A percentile compares a stretch with the other conserved stretches of the same genome.
These are phyloP conservation scores for Pangasius sanitwongsei DNA, from an alignment of 2,797 vertebrate genomes.

Conservation along the genomic window DNA sequence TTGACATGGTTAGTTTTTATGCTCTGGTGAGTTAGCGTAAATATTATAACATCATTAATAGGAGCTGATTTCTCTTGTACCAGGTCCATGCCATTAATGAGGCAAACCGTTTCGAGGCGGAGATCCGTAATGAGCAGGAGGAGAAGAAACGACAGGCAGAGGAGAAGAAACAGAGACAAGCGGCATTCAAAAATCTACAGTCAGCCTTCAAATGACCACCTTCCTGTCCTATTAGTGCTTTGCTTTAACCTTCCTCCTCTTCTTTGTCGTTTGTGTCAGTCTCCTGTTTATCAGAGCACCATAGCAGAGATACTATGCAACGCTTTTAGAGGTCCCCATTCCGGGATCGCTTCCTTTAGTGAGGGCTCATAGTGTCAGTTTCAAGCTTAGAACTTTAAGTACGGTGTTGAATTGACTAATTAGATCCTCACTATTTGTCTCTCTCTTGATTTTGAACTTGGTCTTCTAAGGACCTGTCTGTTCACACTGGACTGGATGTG, in stretches of 20 bases:
- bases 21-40: neutral
- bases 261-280: slow-evolving; percentile 20
- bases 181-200: slow-evolving; percentile 90
- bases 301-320: slow-evolving; percentile 60
- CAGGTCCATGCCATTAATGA: slow-evolving; percentile 90
- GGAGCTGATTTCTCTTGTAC: slow-evolving; percentile 11
- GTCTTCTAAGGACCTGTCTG: slow-evolving; percentile 34
- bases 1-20: neutral
- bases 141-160: slow-evolving; percentile 89
- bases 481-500: slow-evolving; percentile 46
- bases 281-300: slow-evolving; percentile 34
- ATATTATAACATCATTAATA: neutral
- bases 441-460: slow-evolving; percentile 36
- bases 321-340: slow-evolving; percentile 39
- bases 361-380: neutral
- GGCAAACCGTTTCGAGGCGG: slow-evolving; percentile 83
- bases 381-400: neutral
- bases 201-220: slow-evolving; percentile 81
- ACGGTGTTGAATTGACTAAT: slow-evolving; percentile 15
- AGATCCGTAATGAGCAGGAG: slow-evolving; percentile 93
- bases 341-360: slow-evolving; percentile 38
- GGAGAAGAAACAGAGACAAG: slow-evolving; percentile 87
- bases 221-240: neutral
- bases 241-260: slow-evolving; percentile 1
- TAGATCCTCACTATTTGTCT: slow-evolving; percentile 6